Percentiles rank a stretch among this genome's conserved stretches.
phyloP scores from a whole-genome alignment of 2,113 vertebrate species.

The Semnornis frantzii region DNA sequence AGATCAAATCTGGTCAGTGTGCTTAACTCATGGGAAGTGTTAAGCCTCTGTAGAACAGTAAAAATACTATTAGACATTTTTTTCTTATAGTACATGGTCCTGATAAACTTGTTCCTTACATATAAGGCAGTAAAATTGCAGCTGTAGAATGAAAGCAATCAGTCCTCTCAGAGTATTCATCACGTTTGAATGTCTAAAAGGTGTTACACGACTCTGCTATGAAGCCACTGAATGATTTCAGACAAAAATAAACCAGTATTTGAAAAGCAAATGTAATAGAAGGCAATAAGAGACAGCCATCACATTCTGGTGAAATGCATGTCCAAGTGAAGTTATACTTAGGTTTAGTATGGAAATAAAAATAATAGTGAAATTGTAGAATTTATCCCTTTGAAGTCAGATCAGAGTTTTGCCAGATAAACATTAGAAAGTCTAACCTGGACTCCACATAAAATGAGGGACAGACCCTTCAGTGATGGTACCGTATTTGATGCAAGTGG shows the following conservation, averaged over 20 bases:
- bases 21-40: neutral
- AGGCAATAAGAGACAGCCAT: neutral
- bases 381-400: neutral
- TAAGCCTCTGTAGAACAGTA: neutral
- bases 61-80: neutral
- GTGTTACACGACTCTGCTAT: conserved; percentile 26
- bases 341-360: conserved; percentile 42
- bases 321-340: neutral
- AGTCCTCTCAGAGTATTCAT: conserved; percentile 42
- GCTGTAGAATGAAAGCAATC: conserved; percentile 54
- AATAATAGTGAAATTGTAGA: neutral
- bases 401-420: neutral
- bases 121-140: conserved; percentile 35
- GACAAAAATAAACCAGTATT: conserved; percentile 52
- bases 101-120: conserved; percentile 11
- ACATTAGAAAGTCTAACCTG: neutral
- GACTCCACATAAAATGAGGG: neutral
- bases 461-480: neutral
- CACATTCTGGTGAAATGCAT: conserved; percentile 5
- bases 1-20: neutral
- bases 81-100: neutral
- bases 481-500: neutral
- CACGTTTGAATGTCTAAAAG: conserved; percentile 36
- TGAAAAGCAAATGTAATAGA: conserved; percentile 63
- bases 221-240: conserved; percentile 21